Base-by-base conservation (phyloP, 2,888 invertebrate species). In the Glyphotaelius pellucidus region DNA sequence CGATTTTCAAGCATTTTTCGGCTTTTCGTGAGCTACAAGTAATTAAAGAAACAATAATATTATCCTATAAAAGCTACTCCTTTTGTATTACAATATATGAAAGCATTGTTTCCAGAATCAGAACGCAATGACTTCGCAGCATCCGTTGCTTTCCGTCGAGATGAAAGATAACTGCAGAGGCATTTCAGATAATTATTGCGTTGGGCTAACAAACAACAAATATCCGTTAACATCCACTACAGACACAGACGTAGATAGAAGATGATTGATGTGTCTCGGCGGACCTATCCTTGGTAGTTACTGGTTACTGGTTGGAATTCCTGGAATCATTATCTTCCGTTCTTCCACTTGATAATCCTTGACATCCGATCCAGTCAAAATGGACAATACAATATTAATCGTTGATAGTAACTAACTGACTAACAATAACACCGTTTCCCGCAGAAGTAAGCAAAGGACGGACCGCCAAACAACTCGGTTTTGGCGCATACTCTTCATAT, bases 101-200 rank as follows among this genome's bases (percentile, higher is more conserved):
- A 67, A 67, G n/a, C 25, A 7, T n/a, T 67, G 67, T n/a, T 67
- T 67, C 25, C 25, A n/a, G 67, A 25, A 25, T 84, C 38, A 11
- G 11, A 38, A 84, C 35, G 47, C 87, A 87, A 87, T 87, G 52
- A 52, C n/a, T n/a, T 4, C 19, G 42, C 80, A 79, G 79, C 88
- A 89, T 79, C 88, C 80, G 80, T 79, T 79, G 25, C 67, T 80
- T 79, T 81, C 42, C 31, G 31, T 4, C 80, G 30, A 89, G 89
- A 89, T 89, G n/a, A 80, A n/a, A 89, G 89, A 89, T 89, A 89
- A 89, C 14, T 80, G 42, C 31, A 30, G 79, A 35, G 88, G 25
- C 67, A 67, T 67, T 52, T 67, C 25, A 67, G 32, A 90, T 90
- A 84, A 90, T 90, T 84, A 90, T 67, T 47, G 31, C 25, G 11